These are phyloP conservation scores for Connochaetes taurinus DNA, from an alignment of 2,113 vertebrate genomes.

Conservation along the genomic window DNA sequence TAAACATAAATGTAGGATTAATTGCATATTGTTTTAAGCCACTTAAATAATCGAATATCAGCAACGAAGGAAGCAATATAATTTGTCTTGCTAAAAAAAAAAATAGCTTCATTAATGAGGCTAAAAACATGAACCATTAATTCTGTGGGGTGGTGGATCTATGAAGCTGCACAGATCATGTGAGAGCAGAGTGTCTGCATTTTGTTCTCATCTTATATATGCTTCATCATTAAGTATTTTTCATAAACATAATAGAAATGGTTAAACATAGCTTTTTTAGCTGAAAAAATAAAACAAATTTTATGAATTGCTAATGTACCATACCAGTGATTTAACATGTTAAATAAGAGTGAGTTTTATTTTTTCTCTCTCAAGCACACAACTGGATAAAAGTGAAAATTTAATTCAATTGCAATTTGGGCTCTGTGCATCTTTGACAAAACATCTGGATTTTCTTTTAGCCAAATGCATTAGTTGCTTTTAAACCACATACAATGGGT, in stretches of 20 bases:
- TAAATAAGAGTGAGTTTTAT: not conserved
- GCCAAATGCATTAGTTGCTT: conserved; percentile 29
- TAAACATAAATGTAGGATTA: not conserved
- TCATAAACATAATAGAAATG: not conserved
- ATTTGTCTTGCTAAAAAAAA: not conserved
- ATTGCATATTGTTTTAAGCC: not conserved
- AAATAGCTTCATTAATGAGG: not conserved
- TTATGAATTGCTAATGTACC: not conserved
- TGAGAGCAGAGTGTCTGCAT: not conserved
- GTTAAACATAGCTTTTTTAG: conserved; percentile 28
- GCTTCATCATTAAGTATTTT: conserved; percentile 22
- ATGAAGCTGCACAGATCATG: not conserved
- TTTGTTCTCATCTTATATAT: conserved; percentile 3
- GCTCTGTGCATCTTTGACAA: conserved; percentile 3
- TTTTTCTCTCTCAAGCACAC: conserved; percentile 6
- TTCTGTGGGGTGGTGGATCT: not conserved
- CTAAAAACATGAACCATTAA: not conserved
- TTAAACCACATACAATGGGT: conserved; percentile 40
- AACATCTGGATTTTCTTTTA: conserved; percentile 54
- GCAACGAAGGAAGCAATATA: not conserved
- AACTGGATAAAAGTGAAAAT: conserved; percentile 40
- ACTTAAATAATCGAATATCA: not conserved
- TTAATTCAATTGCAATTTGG: not conserved
- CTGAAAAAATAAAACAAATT: not conserved
- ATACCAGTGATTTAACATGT: not conserved